Evolutionary conservation across 2,888 invertebrate genomes (phyloP).

Genomic region (Nowickia ferox): DNA sequence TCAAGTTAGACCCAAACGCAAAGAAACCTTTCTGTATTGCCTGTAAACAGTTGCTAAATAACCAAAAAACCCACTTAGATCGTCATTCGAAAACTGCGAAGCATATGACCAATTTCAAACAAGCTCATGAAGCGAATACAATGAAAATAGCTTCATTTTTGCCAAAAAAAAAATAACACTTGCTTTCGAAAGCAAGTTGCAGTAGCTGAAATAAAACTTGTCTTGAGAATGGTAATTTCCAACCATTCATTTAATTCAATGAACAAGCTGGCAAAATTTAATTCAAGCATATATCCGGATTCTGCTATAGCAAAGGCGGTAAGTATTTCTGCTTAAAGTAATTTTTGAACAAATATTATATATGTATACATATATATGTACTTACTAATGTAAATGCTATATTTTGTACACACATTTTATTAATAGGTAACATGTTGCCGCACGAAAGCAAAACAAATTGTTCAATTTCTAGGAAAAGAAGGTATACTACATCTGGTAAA

Average conservation of each 20-base stretch:
- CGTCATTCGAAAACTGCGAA: too few species aligned
- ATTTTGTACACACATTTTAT: too few species aligned
- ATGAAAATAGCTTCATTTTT: constrained; percentile 22
- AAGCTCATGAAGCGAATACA: constrained; percentile 11
- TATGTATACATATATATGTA: too few species aligned
- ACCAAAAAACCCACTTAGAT: too few species aligned
- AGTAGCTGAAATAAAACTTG: too few species aligned
- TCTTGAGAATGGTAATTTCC: constrained; percentile 29
- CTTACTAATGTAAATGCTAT: too few species aligned
- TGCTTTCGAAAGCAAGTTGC: constrained; percentile 29
- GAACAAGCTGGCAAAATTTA: constrained; percentile 49
- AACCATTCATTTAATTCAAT: constrained; percentile 61
- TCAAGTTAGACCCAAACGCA: constrained; percentile 7
- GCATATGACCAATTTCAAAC: too few species aligned
- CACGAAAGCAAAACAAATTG: too few species aligned
- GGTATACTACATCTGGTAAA: not conserved
- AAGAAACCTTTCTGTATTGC: constrained; percentile 11
- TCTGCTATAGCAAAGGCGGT: constrained; percentile 52
- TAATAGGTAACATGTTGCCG: too few species aligned
- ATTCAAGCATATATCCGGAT: constrained; percentile 53
- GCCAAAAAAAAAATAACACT: constrained; percentile 21
- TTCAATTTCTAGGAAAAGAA: constrained; percentile 11
- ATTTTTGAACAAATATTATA: too few species aligned
- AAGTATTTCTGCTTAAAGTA: not conserved
- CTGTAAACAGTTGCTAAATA: too few species aligned